These are phyloP conservation scores for Aleiodes alternator DNA, from an alignment of 2,888 invertebrate species.

Conservation along the genomic window DNA sequence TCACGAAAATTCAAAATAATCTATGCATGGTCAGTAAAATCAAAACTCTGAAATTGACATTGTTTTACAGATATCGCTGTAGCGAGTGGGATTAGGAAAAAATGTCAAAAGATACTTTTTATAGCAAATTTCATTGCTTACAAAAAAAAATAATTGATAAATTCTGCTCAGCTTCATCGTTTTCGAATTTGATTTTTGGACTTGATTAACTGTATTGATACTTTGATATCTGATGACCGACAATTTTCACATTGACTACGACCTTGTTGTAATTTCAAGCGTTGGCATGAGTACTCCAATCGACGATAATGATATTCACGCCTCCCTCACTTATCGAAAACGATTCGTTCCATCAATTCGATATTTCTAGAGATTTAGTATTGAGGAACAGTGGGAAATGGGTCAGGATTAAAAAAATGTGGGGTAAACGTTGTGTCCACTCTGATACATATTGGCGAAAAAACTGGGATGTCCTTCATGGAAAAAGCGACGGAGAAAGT, in stretches of 20 bases:
- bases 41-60: no score
- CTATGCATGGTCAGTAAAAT: no score
- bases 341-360: slow-evolving; percentile 28
- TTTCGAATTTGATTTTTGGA: no score
- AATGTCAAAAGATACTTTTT: no score
- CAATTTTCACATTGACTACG: slow-evolving; percentile 78
- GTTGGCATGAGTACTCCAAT: slow-evolving; percentile 81
- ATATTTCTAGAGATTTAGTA: neutral
- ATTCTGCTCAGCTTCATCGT: no score
- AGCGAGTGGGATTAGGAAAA: no score
- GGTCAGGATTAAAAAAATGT: no score
- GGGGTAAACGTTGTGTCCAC: slow-evolving; percentile 72
- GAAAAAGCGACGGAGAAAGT: slow-evolving; percentile 85
- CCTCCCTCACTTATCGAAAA: slow-evolving; percentile 75
- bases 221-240: slow-evolving; percentile 78
- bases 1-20: no score
- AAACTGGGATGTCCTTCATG: slow-evolving; percentile 92
- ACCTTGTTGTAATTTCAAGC: slow-evolving; percentile 81
- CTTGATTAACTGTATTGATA: slow-evolving; percentile 58
- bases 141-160: no score
- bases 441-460: slow-evolving; percentile 86
- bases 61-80: no score
- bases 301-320: slow-evolving; percentile 80
- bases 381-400: no score
- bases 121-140: no score